A percentile compares a stretch with the other conserved stretches of the same genome.
Conservation (phyloP, 2,888 invertebrate genomes). For the Halictus quadricinctus region DNA sequence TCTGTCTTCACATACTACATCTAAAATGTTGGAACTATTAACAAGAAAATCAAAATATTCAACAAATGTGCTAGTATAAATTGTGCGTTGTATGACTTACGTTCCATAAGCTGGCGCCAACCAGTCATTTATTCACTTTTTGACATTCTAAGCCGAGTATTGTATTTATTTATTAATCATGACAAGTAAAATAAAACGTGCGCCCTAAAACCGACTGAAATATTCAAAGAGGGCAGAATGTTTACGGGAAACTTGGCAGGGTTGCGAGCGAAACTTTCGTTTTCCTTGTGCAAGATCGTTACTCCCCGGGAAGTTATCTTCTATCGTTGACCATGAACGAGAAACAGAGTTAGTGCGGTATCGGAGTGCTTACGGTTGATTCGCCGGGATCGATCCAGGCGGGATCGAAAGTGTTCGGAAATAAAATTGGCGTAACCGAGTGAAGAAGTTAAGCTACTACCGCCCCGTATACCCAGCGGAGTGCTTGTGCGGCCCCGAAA, state of each 20-base stretch:
- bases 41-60: not conserved
- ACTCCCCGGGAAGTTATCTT: not conserved
- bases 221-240: not conserved
- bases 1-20: no score
- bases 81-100: no score
- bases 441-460: constrained; percentile 39
- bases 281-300: not conserved
- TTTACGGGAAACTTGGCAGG: not conserved
- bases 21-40: not conserved
- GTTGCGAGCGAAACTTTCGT: not conserved
- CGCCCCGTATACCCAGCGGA: not conserved
- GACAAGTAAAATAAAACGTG: not conserved
- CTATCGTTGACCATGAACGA: not conserved
- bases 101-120: no score
- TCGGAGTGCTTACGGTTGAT: constrained; percentile 31
- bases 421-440: constrained; percentile 46
- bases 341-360: constrained; percentile 41
- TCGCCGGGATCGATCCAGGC: constrained; percentile 28
- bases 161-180: not conserved
- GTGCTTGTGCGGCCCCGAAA: constrained; percentile 14
- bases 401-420: constrained; percentile 35
- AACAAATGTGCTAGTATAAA: no score
- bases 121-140: no score
- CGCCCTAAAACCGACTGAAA: not conserved
- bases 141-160: no score